A percentile compares a stretch with the other conserved stretches of the same genome.
These are phyloP conservation scores for Malurus cyaneus DNA, from an alignment of 2,113 vertebrate species.

Conservation along the genomic window DNA sequence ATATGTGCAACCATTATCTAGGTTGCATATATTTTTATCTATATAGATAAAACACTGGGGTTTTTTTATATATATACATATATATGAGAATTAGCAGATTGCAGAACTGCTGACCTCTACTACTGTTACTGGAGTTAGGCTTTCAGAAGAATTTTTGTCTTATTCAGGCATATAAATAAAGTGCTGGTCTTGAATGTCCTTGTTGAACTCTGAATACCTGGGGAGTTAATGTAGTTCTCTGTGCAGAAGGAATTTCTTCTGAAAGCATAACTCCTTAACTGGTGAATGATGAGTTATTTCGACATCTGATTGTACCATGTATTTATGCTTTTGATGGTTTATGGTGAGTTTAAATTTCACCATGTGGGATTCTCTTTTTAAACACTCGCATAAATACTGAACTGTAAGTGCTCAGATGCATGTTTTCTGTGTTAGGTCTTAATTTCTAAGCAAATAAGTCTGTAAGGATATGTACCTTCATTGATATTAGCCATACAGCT, in stretches of 20 bases:
- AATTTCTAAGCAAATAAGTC: neutral
- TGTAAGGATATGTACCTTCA: neutral
- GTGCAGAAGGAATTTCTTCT: conserved; percentile 14
- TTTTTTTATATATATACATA: neutral
- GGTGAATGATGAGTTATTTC: neutral
- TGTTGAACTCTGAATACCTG: neutral
- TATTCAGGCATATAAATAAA: neutral
- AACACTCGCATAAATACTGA: neutral
- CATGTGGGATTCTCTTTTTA: neutral
- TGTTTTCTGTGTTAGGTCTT: neutral
- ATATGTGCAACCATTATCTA: neutral
- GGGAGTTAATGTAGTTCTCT: neutral
- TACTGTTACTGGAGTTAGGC: neutral
- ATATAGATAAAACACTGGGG: neutral
- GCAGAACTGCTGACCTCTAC: neutral
- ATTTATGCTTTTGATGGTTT: neutral
- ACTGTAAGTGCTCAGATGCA: neutral
- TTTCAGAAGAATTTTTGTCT: conserved; percentile 1
- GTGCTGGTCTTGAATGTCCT: neutral
- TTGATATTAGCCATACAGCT: neutral
- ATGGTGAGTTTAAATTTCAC: neutral
- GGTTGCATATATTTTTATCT: neutral
- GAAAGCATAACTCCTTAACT: neutral
- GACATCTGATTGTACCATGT: neutral
- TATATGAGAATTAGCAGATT: neutral